A percentile compares a stretch with the other conserved stretches of the same genome.
Evolutionary conservation across 2,797 vertebrate genomes (phyloP).

Genomic region (Alexandromys oeconomus): DNA sequence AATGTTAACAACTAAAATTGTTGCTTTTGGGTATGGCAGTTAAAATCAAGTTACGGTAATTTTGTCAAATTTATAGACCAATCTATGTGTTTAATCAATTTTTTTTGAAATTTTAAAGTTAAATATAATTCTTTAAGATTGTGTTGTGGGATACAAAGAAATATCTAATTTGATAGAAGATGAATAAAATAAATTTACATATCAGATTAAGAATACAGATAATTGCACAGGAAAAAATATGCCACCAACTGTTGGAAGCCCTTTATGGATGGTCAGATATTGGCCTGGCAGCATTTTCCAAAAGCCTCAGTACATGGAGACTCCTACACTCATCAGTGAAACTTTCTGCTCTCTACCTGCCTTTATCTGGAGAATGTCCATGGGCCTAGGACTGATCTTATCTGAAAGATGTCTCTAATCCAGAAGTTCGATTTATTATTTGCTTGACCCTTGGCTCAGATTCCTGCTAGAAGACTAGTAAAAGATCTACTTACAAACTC

Average conservation of each 20-base stretch:
- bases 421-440: background rate
- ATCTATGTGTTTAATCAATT: background rate
- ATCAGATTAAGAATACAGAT: background rate
- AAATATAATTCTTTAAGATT: background rate
- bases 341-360: background rate
- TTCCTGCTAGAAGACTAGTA: background rate
- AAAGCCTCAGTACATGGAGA: background rate
- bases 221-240: background rate
- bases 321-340: background rate
- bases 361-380: background rate
- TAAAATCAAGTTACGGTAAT: background rate
- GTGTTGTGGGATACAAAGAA: background rate
- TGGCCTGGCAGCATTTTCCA: background rate
- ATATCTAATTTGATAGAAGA: background rate
- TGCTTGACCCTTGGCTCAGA: background rate
- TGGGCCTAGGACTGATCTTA: background rate
- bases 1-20: background rate
- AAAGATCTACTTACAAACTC: rapidly evolving
- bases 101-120: background rate
- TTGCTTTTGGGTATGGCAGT: background rate
- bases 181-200: constrained; percentile 6
- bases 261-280: background rate
- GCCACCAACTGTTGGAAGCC: background rate
- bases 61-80: background rate
- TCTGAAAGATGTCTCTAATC: background rate